phyloP scores from a whole-genome alignment of 2,797 vertebrate species.

The Sarcophilus harrisii region DNA sequence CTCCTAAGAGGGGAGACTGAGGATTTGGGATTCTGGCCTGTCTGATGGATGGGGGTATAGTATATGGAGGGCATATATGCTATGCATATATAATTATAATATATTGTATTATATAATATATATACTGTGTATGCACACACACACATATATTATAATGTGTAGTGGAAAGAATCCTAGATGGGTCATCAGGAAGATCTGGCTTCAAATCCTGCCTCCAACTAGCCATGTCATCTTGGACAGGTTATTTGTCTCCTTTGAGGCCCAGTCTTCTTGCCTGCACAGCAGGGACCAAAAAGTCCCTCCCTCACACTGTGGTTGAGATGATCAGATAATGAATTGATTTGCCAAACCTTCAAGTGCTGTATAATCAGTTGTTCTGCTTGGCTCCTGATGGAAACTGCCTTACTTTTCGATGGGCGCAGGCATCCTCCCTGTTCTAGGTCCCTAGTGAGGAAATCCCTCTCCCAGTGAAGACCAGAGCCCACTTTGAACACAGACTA shows the following conservation, averaged over 20 bases:
- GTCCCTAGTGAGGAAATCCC: neutral
- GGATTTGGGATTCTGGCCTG: neutral
- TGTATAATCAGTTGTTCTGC: neutral
- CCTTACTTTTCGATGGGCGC: neutral
- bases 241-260: neutral
- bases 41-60: neutral
- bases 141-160: neutral
- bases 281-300: neutral
- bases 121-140: too few relatives aligned
- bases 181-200: neutral
- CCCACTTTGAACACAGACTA: neutral
- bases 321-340: accelerated
- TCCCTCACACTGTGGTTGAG: neutral
- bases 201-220: neutral
- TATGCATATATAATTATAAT: too few relatives aligned
- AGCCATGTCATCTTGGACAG: neutral
- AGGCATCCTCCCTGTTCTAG: neutral
- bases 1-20: neutral
- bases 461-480: neutral
- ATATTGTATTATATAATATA: too few relatives aligned
- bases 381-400: neutral
- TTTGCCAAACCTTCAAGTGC: neutral
- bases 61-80: neutral
- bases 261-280: neutral
- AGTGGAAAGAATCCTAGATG: neutral